Conservation (phyloP, 2,888 invertebrate genomes). For the Lapara coniferarum region DNA sequence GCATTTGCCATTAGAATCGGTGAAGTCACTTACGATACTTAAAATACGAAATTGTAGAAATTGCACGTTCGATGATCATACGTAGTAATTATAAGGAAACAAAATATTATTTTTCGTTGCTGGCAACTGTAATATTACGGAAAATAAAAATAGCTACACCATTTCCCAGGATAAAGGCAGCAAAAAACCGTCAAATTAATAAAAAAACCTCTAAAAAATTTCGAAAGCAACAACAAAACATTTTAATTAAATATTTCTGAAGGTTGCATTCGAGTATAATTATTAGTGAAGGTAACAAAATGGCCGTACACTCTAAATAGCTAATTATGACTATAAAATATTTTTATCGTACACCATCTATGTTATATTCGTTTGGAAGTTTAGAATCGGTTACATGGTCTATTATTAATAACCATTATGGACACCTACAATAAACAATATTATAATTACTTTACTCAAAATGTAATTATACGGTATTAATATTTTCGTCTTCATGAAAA, state of each 20-base stretch:
- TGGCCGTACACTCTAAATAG: constrained; percentile 9
- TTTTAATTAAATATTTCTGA: constrained; percentile 9
- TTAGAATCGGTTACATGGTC: constrained; percentile 17
- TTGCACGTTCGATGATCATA: no score
- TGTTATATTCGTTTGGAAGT: constrained; percentile 4
- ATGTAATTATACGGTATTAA: constrained; percentile 9
- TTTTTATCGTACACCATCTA: constrained; percentile 20
- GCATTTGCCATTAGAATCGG: no score
- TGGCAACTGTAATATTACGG: no score
- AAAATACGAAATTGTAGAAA: no score
- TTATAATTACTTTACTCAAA: constrained; percentile 25
- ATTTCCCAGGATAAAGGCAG: not conserved
- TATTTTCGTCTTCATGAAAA: constrained; percentile 22
- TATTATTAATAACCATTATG: constrained; percentile 51
- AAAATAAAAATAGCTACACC: no score
- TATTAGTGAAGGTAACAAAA: constrained; percentile 10
- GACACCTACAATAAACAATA: constrained; percentile 47
- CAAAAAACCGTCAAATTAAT: not conserved
- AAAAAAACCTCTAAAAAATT: constrained; percentile 1
- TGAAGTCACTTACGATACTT: no score
- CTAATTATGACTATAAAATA: constrained; percentile 24
- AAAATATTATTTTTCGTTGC: no score
- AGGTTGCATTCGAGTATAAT: constrained; percentile 13
- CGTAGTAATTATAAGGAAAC: no score
- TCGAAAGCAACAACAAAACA: not conserved